phyloP scores from a whole-genome alignment of 2,797 vertebrate species.

The Eurystomus glaucurus region DNA sequence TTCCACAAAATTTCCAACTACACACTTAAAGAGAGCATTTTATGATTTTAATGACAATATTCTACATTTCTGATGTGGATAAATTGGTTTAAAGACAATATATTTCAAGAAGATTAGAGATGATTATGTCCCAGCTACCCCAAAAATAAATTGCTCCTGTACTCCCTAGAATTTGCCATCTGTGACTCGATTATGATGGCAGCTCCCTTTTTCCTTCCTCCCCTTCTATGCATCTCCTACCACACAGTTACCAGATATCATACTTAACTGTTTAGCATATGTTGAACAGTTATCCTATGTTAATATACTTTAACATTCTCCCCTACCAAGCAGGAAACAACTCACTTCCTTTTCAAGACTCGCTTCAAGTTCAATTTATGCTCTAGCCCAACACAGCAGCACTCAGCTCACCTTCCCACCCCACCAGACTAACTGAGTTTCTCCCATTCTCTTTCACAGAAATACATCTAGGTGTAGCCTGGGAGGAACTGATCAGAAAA shows the following conservation, averaged over 20 bases:
- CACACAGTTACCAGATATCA: not conserved
- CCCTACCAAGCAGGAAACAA: not conserved
- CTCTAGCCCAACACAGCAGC: not conserved
- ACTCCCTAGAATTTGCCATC: not conserved
- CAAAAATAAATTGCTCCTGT: constrained; percentile 19
- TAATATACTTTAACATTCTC: not conserved
- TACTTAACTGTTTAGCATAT: not conserved
- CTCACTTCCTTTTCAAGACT: not conserved
- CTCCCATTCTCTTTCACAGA: not conserved
- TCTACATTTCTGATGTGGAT: constrained; percentile 52
- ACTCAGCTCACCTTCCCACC: not conserved
- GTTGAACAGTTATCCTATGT: not conserved
- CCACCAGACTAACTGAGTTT: not conserved
- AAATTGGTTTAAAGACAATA: constrained; percentile 67
- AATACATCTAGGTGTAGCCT: not conserved
- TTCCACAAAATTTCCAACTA: constrained; percentile 69
- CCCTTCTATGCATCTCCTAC: not conserved
- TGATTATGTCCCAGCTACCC: not conserved
- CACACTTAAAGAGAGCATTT: constrained; percentile 69
- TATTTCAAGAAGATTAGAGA: constrained; percentile 53
- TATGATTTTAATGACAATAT: constrained; percentile 71
- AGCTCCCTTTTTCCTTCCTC: not conserved
- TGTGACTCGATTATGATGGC: not conserved
- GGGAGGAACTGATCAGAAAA: not conserved
- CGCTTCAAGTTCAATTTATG: not conserved